Evolutionary conservation across 2,797 vertebrate species (phyloP), one percentile per base, ranked within the genome.

Genomic region (Dryobates pubescens): DNA sequence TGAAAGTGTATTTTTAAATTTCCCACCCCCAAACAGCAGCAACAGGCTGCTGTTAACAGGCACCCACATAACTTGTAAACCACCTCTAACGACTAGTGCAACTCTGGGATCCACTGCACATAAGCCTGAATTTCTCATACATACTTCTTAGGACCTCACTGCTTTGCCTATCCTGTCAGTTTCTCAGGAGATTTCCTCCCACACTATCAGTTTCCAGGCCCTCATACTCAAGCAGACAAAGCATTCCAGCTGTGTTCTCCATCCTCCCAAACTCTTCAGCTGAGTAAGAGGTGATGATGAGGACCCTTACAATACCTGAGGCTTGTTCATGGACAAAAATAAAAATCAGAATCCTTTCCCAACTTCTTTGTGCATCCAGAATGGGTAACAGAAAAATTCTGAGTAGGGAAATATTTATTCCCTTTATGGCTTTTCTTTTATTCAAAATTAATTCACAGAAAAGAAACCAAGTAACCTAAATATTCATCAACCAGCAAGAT

Each of bases 181-280:
- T 51, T 51, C 23, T 51, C 49, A 24, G 47, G 47, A 10, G 13
- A 13, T 24, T 51, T 51, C 49, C 49, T 24, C 49, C 49, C 23
- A 51, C 49, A 51, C 49, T 51, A 51, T 51, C 22, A 5, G 4
- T 64, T 75, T 69, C 36, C 43, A 43, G 75, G 34, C 20, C 24
- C 12, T 16, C 43, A 13, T 7, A 4, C 3, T 34, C 10, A 17
- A 1, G 9, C 23, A 27, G 16, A 64, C 16, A 18, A 63, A 73
- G 6, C 30, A n/a, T 38, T 24, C 20, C 43, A 27, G 7, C 26
- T 1, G 2, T 0, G 0, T 36, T 63, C 5, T 3, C 1, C 27
- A 56, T 8, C 9, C 13, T 73, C 17, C 29, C 43, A 58, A 19
- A 0, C 56, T 61, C 47, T 51, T 32, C 68, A 67, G 18, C 15